Conservation (phyloP, 2,797 vertebrate species). For the Alosa sapidissima region DNA sequence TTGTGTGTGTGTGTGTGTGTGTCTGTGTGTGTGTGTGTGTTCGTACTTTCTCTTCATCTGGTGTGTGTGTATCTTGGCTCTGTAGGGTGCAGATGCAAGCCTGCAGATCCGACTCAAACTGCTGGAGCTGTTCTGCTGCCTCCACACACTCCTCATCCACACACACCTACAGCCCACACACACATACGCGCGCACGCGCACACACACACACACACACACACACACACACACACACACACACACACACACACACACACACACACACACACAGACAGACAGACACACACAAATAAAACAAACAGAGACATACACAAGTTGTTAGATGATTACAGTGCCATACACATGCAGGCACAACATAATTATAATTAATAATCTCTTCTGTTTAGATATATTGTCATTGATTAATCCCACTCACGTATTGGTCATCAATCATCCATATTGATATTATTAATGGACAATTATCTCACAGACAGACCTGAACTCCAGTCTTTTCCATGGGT, state of each 20-base stretch:
- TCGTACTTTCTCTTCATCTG: conserved; percentile 85
- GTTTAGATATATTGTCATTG: too few relatives aligned
- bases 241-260: conserved; percentile 5
- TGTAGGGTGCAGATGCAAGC: conserved; percentile 78
- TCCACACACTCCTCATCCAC: conserved; percentile 57
- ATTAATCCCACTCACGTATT: too few relatives aligned
- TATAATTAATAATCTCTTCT: too few relatives aligned
- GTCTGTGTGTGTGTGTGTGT: conserved; percentile 25
- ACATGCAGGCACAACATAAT: neutral
- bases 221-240: neutral
- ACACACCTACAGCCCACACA: conserved; percentile 51
- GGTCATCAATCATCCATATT: too few relatives aligned
- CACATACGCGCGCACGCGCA: conserved; percentile 72
- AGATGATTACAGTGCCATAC: neutral
- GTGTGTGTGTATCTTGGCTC: conserved; percentile 67
- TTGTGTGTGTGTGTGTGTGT: conserved; percentile 24
- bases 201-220: conserved; percentile 9
- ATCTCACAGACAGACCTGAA: too few relatives aligned
- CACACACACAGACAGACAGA: neutral
- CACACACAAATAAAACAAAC: neutral
- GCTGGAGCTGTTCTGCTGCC: conserved; percentile 57
- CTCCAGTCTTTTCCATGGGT: too few relatives aligned
- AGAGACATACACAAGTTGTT: neutral
- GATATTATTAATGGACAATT: too few relatives aligned
- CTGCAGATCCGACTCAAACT: conserved; percentile 80